A percentile compares a stretch with the other conserved stretches of the same genome.
Conservation (phyloP, 2,888 invertebrate genomes). For the Idaea straminata region DNA sequence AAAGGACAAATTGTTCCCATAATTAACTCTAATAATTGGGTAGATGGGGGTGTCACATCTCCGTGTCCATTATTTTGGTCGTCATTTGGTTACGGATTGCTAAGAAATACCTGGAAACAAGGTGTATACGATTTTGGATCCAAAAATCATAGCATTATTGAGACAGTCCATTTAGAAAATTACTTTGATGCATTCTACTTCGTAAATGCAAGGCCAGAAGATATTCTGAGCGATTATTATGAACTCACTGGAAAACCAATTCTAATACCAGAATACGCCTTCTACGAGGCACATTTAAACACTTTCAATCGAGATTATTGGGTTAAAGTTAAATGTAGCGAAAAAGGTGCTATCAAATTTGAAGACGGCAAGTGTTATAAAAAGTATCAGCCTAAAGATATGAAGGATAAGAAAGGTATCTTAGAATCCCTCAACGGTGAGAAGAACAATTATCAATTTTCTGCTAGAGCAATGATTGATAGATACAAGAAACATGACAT, state of each 20-base stretch:
- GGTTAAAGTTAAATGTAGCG: conserved; percentile 54
- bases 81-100: conserved; percentile 60
- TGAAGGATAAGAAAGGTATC: conserved; percentile 55
- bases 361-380: conserved; percentile 71
- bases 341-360: conserved; percentile 52
- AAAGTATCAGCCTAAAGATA: conserved; percentile 56
- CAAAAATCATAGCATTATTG: conserved; percentile 31
- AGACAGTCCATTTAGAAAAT: conserved; percentile 47
- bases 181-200: conserved; percentile 68
- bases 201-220: conserved; percentile 50
- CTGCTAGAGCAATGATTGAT: conserved; percentile 71
- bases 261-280: conserved; percentile 67
- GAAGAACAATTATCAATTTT: conserved; percentile 70
- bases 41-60: conserved; percentile 64
- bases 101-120: conserved; percentile 69
- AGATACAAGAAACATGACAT: conserved; percentile 64
- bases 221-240: conserved; percentile 64
- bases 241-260: conserved; percentile 66
- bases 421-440: conserved; percentile 72
- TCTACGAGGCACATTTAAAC: conserved; percentile 70
- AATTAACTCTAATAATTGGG: conserved; percentile 63
- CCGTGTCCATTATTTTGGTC: conserved; percentile 74
- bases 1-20: conserved; percentile 62
- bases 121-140: conserved; percentile 64
- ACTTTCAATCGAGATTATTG: conserved; percentile 73